These are phyloP conservation scores for Micromys minutus DNA, from an alignment of 2,113 vertebrate genomes.

Conservation along the genomic window DNA sequence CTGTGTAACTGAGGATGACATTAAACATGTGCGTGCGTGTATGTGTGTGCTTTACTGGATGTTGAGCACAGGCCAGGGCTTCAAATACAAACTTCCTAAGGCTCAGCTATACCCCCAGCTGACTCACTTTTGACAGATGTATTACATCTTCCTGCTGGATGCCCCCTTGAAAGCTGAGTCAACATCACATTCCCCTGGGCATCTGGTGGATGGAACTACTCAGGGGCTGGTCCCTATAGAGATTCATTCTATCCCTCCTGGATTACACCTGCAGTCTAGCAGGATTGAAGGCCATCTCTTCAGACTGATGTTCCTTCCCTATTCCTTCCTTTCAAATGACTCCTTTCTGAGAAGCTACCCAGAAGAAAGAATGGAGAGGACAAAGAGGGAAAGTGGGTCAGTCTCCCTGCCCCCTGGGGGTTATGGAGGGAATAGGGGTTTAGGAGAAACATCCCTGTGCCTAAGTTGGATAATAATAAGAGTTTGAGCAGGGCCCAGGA, in stretches of 20 bases:
- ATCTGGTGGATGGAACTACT: neutral
- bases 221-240: neutral
- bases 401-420: neutral
- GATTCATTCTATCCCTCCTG: neutral
- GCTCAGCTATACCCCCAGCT: neutral
- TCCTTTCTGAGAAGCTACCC: neutral
- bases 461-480: neutral
- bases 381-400: neutral
- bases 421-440: neutral
- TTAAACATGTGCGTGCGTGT: neutral
- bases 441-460: neutral
- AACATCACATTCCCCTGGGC: neutral
- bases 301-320: neutral
- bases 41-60: neutral
- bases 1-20: neutral
- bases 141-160: neutral
- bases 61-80: neutral
- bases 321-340: neutral
- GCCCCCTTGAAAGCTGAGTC: neutral
- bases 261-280: neutral
- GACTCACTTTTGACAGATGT: neutral
- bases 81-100: neutral
- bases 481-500: neutral
- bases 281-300: neutral
- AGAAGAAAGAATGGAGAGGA: neutral